A percentile compares a stretch with the other conserved stretches of the same genome.
Conservation (phyloP, 2,797 vertebrate species). For the Acipenser ruthenus region DNA sequence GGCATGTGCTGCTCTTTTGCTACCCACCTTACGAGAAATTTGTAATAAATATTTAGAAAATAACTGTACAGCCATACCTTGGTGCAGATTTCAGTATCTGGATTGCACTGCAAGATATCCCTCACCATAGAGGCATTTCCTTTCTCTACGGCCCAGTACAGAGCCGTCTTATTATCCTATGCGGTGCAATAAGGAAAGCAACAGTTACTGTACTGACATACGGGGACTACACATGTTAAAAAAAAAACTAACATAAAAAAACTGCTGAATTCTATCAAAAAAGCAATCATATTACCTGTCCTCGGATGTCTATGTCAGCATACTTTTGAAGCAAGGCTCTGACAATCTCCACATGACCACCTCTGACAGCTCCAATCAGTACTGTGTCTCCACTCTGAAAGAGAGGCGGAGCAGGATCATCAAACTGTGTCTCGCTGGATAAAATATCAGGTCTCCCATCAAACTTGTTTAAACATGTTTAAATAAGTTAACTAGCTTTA, state of each 20-base stretch:
- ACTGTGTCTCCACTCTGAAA: constrained; percentile 90
- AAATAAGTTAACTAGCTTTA: too few species aligned
- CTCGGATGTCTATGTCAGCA: constrained; percentile 92
- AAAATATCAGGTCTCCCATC: too few species aligned
- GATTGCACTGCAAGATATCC: constrained; percentile 93
- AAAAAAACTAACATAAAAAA: too few species aligned
- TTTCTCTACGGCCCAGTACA: constrained; percentile 97
- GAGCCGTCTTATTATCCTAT: constrained; percentile 89
- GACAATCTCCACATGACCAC: constrained; percentile 93
- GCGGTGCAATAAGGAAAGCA: background rate
- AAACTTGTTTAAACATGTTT: too few species aligned
- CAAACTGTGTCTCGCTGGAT: too few species aligned
- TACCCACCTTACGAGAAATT: too few species aligned
- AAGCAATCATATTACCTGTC: constrained; percentile 65
- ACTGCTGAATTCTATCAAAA: too few species aligned
- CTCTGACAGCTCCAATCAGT: constrained; percentile 88
- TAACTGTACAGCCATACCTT: constrained; percentile 62
- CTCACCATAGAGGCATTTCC: constrained; percentile 93
- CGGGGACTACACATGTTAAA: too few species aligned
- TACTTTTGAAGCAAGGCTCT: constrained; percentile 90
- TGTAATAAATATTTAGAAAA: too few species aligned
- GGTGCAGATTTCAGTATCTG: constrained; percentile 90
- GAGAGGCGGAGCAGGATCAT: background rate
- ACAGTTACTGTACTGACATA: too few species aligned
- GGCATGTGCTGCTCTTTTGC: too few species aligned